Evolutionary conservation across 2,888 invertebrate species (phyloP), one percentile per base, ranked within the genome.

Genomic region (Drosophila recens): DNA sequence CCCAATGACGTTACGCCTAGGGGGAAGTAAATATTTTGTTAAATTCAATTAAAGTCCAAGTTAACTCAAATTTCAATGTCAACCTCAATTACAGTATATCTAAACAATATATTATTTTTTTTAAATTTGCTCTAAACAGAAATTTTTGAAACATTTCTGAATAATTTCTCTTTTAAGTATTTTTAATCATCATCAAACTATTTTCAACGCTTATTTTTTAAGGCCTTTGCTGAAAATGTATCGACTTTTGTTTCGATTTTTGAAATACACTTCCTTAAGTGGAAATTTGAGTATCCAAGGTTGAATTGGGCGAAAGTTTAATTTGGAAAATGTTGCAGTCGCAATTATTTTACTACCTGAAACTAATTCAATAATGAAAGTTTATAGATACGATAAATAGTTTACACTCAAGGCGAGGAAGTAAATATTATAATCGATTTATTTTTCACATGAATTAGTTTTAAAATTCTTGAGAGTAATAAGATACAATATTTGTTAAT

Each of bases 11-110:
- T 33, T 58, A 6, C n/a, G 2, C 15, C 11, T 1, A 33, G 27
- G 9, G 51, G 59, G 59, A 51, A 51, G 59, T 51, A 51, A 51
- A 38, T 46, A 13, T 27, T 34, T 46, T 36, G 10, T 57, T 15
- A 6, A 23, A 45, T 43, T 56, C 45, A 56, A 45, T 56, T 45
- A 34, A 56, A 36, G 34, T 45, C n/a, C 27, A 40, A 30, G 17
- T 1, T 13, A 15, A 54, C 11, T 52, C n/a, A 5, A n/a, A 15
- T 27, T 8, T 30, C 13, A 54, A 13, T 54, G 40, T 34, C 15
- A 34, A 34, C 20, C 6, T 11, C 11, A 2, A 17, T 13, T 4
- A 13, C 13, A 36, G 11, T 11, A 4, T 36, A 1, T 13, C 36
- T 36, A 0, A 4, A 1, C 0, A 2, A 5, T 13, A 4, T n/a